Percentiles rank a stretch among this genome's conserved stretches.
Conservation (phyloP, 2,113 vertebrate genomes). For the Xiphias gladius region DNA sequence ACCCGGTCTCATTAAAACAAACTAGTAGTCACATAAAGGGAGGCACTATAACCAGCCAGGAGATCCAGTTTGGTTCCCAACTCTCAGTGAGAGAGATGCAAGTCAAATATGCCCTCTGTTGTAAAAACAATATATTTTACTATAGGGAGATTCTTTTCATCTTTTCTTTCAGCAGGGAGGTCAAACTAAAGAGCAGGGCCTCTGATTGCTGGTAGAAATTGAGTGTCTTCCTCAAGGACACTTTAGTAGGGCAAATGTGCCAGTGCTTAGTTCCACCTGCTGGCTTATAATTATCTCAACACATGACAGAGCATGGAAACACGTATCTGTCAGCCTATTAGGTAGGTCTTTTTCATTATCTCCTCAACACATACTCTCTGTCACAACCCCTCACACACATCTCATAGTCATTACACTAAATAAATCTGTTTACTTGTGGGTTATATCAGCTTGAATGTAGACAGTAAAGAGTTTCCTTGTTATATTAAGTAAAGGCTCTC, state of each 20-base stretch:
- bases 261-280: slow-evolving; percentile 51
- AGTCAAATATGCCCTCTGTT: slow-evolving; percentile 10
- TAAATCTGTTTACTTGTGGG: slow-evolving; percentile 1
- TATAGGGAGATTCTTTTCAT: not conserved
- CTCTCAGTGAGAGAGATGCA: slow-evolving; percentile 3
- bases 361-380: slow-evolving; percentile 6
- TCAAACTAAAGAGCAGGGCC: not conserved
- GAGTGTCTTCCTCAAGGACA: slow-evolving; percentile 38
- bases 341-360: slow-evolving; percentile 31
- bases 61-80: slow-evolving; percentile 7
- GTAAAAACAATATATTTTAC: slow-evolving; percentile 23
- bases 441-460: not conserved
- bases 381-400: not conserved
- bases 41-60: slow-evolving; percentile 9
- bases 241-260: slow-evolving; percentile 26
- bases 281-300: slow-evolving; percentile 44
- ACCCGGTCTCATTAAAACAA: slow-evolving; percentile 50
- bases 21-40: slow-evolving; percentile 22
- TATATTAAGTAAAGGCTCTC: not conserved
- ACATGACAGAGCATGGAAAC: slow-evolving; percentile 37
- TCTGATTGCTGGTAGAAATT: slow-evolving; percentile 3
- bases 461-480: not conserved
- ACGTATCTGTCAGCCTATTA: slow-evolving; percentile 29
- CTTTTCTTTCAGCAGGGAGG: not conserved
- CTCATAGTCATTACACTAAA: slow-evolving; percentile 17